Conservation (phyloP, 2,113 vertebrate species). For the Tragelaphus imberbis region DNA sequence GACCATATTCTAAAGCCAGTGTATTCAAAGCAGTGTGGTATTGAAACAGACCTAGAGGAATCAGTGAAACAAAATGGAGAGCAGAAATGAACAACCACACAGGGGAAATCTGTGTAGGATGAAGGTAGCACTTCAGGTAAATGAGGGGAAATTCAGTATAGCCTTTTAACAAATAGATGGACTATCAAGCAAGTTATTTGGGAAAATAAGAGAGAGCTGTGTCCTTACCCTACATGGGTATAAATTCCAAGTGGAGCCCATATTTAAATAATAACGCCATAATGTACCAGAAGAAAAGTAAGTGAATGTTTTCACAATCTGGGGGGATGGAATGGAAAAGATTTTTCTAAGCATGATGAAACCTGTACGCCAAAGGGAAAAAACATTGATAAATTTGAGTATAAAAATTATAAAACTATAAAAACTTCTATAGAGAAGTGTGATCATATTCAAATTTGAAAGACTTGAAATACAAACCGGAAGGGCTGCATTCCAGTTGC, state of each 20-base stretch:
- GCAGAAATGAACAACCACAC: neutral
- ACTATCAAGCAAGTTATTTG: neutral
- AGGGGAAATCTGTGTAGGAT: neutral
- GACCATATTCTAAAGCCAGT: neutral
- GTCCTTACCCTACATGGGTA: neutral
- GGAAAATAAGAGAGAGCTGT: neutral
- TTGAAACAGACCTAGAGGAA: neutral
- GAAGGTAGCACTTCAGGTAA: neutral
- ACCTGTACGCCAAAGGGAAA: neutral
- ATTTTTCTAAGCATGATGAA: slow-evolving; percentile 23
- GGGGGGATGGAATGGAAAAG: neutral
- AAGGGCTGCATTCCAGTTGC: neutral
- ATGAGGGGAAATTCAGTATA: neutral
- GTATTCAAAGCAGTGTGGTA: neutral
- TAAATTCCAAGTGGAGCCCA: slow-evolving; percentile 5
- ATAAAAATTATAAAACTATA: neutral
- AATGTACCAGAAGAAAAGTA: neutral
- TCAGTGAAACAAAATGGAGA: neutral
- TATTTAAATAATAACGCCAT: neutral
- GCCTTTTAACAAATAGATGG: neutral
- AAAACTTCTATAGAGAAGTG: neutral
- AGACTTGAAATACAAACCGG: neutral
- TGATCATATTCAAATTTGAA: neutral
- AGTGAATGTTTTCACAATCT: neutral
- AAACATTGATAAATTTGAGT: neutral